Conservation (phyloP, 2,113 vertebrate genomes). For the Azemiops feae region DNA sequence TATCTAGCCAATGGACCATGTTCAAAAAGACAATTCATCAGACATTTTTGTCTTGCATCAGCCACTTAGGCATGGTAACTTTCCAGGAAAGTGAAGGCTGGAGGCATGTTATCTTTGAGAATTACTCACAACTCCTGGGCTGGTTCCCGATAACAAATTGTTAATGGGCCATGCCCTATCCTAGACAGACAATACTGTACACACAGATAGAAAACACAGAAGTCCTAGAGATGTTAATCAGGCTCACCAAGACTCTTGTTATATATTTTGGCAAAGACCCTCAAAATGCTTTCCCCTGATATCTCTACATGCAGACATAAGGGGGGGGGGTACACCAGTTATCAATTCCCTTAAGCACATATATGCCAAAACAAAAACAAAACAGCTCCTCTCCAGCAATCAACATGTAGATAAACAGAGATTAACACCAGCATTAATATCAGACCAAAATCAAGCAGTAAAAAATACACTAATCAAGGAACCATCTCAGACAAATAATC, state of each 20-base stretch:
- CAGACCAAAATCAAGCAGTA: not conserved
- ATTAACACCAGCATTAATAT: not conserved
- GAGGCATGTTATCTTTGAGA: not conserved
- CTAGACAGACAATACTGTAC: not conserved
- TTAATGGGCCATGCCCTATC: not conserved
- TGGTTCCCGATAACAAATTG: not conserved
- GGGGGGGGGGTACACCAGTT: not conserved
- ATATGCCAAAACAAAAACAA: not conserved
- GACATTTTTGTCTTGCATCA: not conserved
- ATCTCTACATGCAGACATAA: not conserved
- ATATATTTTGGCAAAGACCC: not conserved
- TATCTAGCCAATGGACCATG: not conserved
- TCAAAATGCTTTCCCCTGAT: not conserved
- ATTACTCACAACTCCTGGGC: not conserved
- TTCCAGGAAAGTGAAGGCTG: not conserved
- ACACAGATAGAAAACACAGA: not conserved
- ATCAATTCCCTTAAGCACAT: not conserved
- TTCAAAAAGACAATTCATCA: not conserved
- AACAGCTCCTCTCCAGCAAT: not conserved
- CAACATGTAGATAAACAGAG: not conserved
- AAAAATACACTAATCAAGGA: not conserved
- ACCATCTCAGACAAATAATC: not conserved
- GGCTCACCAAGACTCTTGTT: not conserved
- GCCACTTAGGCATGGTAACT: not conserved
- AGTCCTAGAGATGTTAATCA: not conserved